Evolutionary conservation across 1,140 invertebrate species (phyloP), one percentile per base, ranked within the genome.

Genomic region (Megathymus violae): DNA sequence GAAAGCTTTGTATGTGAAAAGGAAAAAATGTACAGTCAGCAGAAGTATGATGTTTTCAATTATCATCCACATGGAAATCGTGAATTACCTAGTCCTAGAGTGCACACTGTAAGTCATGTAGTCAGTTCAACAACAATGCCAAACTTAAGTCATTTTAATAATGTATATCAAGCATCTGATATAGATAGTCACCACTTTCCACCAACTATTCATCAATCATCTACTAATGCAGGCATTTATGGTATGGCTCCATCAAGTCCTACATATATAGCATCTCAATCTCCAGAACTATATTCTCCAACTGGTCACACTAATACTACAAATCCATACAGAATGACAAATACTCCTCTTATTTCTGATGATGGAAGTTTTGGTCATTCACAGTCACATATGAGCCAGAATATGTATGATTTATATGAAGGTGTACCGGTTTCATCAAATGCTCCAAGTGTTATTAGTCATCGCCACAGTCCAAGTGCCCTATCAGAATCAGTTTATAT

Each of bases 51-150:
- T 74, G 67, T 80, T 17, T 91, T 91, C 67, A 85, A 77, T 59
- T 89, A 91, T 68, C 85, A 89, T 63, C 69, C 81, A 3, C 82
- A 83, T 71, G 80, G 72, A 50, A 84, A 69, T 44, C 76, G 76
- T 48, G 80, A 88, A 50, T 56, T 88, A 40, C 71, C 80, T 59
- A 87, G 71, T 61, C 75, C 88, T 38, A 79, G 83, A 69, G 70
- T 90, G 17, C 86, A 83, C 58, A 88, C 87, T 41, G 85, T 89
- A 44, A 91, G 85, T 69, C 89, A 91, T 77, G 83, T 88, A 34
- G 88, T 91, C 4, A 91, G 85, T 68, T 91, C 88, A 43, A 88
- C 81, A 47, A 91, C 88, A 34, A 91, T 91, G 88, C 88, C 88
- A 69, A 91, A 91, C 74, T 81, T 91, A 69, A 87, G 80, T 67